Percentiles rank a stretch among this genome's conserved stretches.
Evolutionary conservation across 2,113 vertebrate genomes (phyloP).

Genomic region (Athene cunicularia): DNA sequence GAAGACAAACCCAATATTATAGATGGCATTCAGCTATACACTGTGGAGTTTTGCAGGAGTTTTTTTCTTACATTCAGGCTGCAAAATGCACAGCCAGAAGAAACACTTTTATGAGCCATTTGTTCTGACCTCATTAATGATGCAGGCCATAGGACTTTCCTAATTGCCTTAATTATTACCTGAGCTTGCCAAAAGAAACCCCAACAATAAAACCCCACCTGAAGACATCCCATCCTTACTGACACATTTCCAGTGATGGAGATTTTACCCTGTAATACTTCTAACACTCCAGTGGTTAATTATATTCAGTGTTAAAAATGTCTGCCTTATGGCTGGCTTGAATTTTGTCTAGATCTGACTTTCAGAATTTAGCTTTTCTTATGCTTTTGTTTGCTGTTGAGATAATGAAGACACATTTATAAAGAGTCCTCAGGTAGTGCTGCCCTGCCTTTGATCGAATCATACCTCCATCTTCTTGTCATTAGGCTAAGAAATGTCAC

Average conservation of each 20-base stretch:
- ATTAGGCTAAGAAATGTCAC: not conserved
- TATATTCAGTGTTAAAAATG: not conserved
- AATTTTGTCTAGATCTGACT: not conserved
- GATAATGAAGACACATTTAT: not conserved
- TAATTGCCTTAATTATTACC: not conserved
- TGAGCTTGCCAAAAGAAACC: not conserved
- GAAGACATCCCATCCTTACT: not conserved
- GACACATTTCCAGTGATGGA: not conserved
- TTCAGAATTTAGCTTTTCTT: not conserved
- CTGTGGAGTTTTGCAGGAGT: not conserved
- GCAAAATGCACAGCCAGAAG: not conserved
- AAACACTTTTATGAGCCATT: not conserved
- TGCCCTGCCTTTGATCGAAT: not conserved
- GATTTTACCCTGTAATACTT: not conserved
- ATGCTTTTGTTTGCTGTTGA: not conserved
- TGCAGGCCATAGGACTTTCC: not conserved
- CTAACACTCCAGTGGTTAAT: not conserved
- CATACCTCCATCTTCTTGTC: not conserved
- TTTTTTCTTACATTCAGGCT: not conserved
- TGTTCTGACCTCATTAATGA: not conserved
- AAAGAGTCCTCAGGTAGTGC: not conserved
- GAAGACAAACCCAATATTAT: not conserved
- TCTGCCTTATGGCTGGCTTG: not conserved
- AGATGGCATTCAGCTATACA: not conserved
- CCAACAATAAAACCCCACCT: not conserved